Evolutionary conservation across 1,140 invertebrate species (phyloP), one percentile per base, ranked within the genome.

Genomic region (Phortica variegata): DNA sequence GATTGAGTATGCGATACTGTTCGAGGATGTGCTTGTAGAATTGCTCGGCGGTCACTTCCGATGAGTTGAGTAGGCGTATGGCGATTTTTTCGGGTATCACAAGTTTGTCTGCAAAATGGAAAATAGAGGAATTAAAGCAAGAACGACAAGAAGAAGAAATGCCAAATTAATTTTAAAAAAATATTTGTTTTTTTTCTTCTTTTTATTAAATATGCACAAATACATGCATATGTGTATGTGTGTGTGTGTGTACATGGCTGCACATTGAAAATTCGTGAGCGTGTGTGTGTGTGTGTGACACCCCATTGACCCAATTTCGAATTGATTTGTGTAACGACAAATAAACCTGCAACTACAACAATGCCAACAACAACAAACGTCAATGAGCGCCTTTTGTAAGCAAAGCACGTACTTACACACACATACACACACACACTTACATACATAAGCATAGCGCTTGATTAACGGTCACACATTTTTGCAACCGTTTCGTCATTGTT

Each of bases 61-160:
- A 73, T 59, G 65, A 68, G 52, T 75, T 75, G 10, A 75, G 45
- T 48, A 75, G 57, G 40, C 65, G 68, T 51, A 75, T 75, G 48
- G 73, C 73, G 31, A 75, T 75, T 62, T 74, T 68, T 52, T 75
- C 73, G 52, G 73, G 73, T 71, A 75, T 74, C 60, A 75, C 69
- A 68, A 75, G 71, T 73, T 71, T 74, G 48, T 75, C 73, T 75
- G 52, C 18, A 66, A 66, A 0, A 44, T 16, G 42, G 53, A 40
- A 47, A 42, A 49, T 20, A 37, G 32, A n/a, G 13, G 9, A 34
- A 29, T 29, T 29, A 12, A 12, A 29, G 12, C 26, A 34, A n/a
- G 5, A n/a, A 34, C 6, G n/a, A 34, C 6, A 34, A 34, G 13
- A 34, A 15, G 32, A n/a, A 34, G 13, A 34, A 34, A 34, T 29